Evolutionary conservation across 1,140 invertebrate species (phyloP).

Genomic region (Drosophila kepulauana): DNA sequence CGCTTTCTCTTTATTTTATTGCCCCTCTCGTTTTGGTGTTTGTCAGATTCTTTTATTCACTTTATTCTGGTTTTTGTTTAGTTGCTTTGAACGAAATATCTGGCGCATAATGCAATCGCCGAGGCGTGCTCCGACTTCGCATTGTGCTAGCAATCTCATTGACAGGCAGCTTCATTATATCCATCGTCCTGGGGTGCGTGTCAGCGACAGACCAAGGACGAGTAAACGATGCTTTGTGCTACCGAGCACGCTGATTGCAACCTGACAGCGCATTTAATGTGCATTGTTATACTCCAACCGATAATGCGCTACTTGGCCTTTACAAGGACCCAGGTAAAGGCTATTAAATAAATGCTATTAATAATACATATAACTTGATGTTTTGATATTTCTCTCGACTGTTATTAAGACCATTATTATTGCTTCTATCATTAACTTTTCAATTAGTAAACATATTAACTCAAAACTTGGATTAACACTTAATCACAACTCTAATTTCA

Average conservation of each 20-base stretch:
- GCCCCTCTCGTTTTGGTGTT: conserved; percentile 13
- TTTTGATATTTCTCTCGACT: too few relatives aligned
- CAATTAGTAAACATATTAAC: too few relatives aligned
- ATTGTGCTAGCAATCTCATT: conserved; percentile 35
- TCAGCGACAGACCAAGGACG: conserved; percentile 36
- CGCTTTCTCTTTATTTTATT: conserved; percentile 12
- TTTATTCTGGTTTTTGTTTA: conserved; percentile 40
- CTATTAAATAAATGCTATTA: not conserved
- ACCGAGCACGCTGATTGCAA: conserved; percentile 37
- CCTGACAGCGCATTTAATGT: conserved; percentile 23
- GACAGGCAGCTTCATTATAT: conserved; percentile 64
- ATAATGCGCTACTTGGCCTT: not conserved
- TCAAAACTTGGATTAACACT: too few relatives aligned
- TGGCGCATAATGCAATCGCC: conserved; percentile 63
- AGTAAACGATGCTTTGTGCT: conserved; percentile 17
- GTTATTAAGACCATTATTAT: too few relatives aligned
- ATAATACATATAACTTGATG: too few relatives aligned
- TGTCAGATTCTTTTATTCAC: conserved; percentile 27
- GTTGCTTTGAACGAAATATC: conserved; percentile 66
- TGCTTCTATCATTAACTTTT: too few relatives aligned
- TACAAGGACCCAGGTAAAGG: not conserved
- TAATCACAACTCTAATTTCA: not conserved
- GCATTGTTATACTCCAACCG: conserved; percentile 27
- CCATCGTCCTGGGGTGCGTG: conserved; percentile 21
- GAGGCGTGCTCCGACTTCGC: conserved; percentile 34